A percentile compares a stretch with the other conserved stretches of the same genome.
phyloP scores from a whole-genome alignment of 2,888 invertebrate species.

The Drosophila subsilvestris region DNA sequence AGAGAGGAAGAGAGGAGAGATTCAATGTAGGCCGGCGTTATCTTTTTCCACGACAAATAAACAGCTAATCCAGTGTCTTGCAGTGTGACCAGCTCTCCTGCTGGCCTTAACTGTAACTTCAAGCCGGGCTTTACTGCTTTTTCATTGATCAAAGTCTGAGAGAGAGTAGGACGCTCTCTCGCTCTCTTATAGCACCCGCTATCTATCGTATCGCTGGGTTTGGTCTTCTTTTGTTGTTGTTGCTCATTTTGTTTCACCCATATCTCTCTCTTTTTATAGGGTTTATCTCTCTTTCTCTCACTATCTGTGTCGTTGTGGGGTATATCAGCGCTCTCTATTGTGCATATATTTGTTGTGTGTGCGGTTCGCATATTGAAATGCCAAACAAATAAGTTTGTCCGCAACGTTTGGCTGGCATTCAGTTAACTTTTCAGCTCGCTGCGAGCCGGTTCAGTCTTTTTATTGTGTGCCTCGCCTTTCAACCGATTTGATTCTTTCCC shows the following conservation, averaged over 20 bases:
- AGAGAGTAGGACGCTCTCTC: neutral
- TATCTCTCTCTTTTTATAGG: neutral
- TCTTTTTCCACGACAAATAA: neutral
- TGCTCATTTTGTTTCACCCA: neutral
- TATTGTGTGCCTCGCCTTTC: slow-evolving; percentile 3
- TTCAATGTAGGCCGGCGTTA: neutral
- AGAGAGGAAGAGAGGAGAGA: slow-evolving; percentile 2
- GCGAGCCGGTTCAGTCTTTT: slow-evolving; percentile 64
- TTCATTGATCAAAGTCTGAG: neutral
- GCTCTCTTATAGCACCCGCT: neutral
- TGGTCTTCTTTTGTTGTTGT: no score
- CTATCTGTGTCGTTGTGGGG: neutral
- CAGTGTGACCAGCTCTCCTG: neutral
- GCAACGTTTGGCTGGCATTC: slow-evolving; percentile 50
- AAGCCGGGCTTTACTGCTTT: neutral
- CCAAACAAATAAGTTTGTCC: slow-evolving; percentile 70
- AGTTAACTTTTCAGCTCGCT: slow-evolving; percentile 72
- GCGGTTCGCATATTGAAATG: slow-evolving; percentile 27
- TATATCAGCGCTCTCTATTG: slow-evolving; percentile 24
- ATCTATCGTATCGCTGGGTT: neutral
- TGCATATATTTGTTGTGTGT: slow-evolving; percentile 12
- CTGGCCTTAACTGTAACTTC: neutral
- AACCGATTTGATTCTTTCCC: slow-evolving; percentile 23
- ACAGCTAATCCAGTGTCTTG: neutral
- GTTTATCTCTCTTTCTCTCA: slow-evolving; percentile 7